Evolutionary conservation across 2,888 invertebrate genomes (phyloP).

Genomic region (Ophioninae sp.): DNA sequence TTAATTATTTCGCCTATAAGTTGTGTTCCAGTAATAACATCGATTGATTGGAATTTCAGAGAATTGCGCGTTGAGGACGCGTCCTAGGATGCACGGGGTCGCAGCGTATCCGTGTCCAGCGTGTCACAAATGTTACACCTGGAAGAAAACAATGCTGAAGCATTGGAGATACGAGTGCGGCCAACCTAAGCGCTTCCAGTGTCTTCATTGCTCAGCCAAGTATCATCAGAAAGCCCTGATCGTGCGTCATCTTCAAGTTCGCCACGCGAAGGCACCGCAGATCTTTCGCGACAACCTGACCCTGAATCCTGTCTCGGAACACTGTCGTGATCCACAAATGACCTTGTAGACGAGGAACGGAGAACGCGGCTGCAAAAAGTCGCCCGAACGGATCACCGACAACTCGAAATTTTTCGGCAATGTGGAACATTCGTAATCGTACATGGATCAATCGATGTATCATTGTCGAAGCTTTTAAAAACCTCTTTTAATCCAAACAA

Average conservation of each 20-base stretch:
- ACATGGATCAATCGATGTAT: no score
- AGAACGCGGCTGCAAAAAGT: not conserved
- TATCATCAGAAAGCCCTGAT: conserved; percentile 75
- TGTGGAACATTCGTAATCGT: no score
- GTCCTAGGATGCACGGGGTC: not conserved
- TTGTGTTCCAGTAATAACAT: not conserved
- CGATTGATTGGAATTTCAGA: conserved; percentile 34
- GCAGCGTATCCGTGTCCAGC: conserved; percentile 71
- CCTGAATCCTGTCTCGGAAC: conserved; percentile 47
- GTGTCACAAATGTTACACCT: conserved; percentile 74
- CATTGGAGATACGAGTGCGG: conserved; percentile 71
- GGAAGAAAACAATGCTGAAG: conserved; percentile 72
- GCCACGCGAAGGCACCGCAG: conserved; percentile 66
- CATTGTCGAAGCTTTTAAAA: no score
- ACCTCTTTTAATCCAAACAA: no score
- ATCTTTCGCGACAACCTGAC: conserved; percentile 66
- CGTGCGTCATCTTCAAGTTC: conserved; percentile 66
- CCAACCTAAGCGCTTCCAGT: conserved; percentile 70
- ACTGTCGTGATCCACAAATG: conserved; percentile 16
- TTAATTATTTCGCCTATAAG: not conserved
- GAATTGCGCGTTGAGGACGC: conserved; percentile 9
- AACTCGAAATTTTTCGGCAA: no score
- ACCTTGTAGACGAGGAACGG: not conserved
- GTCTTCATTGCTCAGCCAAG: conserved; percentile 71
- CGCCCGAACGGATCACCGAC: no score